These are phyloP conservation scores for Larimichthys crocea DNA, from an alignment of 2,113 vertebrate genomes.

Conservation along the genomic window DNA sequence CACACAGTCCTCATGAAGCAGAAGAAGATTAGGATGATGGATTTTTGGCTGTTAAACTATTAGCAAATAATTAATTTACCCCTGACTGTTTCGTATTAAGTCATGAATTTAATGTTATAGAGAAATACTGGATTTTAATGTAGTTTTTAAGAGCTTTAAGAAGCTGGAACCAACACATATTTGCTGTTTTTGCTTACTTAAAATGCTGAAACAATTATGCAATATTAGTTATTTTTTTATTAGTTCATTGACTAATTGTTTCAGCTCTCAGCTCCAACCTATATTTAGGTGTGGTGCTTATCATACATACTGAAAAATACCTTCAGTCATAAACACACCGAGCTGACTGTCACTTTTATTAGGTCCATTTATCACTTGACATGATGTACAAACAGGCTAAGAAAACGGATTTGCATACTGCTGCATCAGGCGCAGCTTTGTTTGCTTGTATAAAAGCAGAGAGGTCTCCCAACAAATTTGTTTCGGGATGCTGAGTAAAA, in stretches of 20 bases:
- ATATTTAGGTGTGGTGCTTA: not conserved
- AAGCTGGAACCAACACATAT: not conserved
- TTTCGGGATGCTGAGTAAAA: slow-evolving; percentile 66
- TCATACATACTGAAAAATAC: slow-evolving; percentile 18
- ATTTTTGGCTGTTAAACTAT: not conserved
- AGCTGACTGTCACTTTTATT: slow-evolving; percentile 58
- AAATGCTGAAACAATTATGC: not conserved
- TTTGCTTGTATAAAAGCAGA: slow-evolving; percentile 54
- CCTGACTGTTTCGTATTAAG: not conserved
- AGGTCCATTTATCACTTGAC: slow-evolving; percentile 58
- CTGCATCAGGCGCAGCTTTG: slow-evolving; percentile 66
- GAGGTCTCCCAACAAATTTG: slow-evolving; percentile 53
- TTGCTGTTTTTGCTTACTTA: not conserved
- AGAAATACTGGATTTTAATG: not conserved
- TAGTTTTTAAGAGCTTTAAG: not conserved
- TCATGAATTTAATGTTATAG: not conserved
- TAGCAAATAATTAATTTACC: not conserved
- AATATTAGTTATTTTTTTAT: slow-evolving; percentile 3
- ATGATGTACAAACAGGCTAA: slow-evolving; percentile 45
- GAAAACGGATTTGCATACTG: slow-evolving; percentile 70
- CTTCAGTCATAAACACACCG: slow-evolving; percentile 9
- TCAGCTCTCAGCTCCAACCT: not conserved
- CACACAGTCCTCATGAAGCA: not conserved
- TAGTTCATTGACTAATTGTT: slow-evolving; percentile 6
- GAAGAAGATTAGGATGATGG: not conserved